Conservation (phyloP, 1,140 invertebrate species). For the Scaptomyza hsui region DNA sequence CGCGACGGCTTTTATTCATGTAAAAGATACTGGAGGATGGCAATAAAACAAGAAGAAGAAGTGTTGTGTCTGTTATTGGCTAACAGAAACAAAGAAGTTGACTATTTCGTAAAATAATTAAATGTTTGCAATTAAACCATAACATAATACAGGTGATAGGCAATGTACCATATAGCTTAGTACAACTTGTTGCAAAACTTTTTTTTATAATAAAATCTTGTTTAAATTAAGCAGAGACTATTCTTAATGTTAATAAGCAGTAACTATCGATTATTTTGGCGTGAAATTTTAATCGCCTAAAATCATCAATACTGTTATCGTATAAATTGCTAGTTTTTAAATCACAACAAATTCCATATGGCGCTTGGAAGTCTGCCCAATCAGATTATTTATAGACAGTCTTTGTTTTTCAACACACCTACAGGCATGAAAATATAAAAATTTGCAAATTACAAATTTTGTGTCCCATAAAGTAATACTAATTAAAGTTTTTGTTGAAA, state of each 20-base stretch:
- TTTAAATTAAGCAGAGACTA: background rate
- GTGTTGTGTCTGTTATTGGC: slow-evolving; percentile 25
- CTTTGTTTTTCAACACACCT: background rate
- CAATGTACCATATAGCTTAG: too few species aligned
- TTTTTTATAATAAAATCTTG: too few species aligned
- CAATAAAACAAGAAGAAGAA: slow-evolving; percentile 13
- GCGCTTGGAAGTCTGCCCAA: background rate
- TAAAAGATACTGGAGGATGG: slow-evolving; percentile 22
- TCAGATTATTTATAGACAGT: slow-evolving; percentile 3
- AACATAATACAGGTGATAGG: too few species aligned
- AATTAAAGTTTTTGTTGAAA: too few species aligned
- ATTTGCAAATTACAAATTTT: background rate
- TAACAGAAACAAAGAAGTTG: slow-evolving; percentile 4
- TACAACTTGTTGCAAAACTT: too few species aligned
- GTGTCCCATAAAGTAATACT: too few species aligned
- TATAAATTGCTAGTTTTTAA: slow-evolving; percentile 1
- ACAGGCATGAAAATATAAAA: background rate
- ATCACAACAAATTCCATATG: slow-evolving; percentile 5
- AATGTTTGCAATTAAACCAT: background rate
- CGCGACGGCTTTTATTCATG: slow-evolving; percentile 35
- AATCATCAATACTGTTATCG: background rate
- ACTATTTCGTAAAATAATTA: background rate
- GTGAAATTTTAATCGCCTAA: background rate
- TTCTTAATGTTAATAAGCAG: background rate
- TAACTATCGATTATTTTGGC: background rate